Conservation (phyloP, 2,888 invertebrate genomes). For the Endotricha flammealis region DNA sequence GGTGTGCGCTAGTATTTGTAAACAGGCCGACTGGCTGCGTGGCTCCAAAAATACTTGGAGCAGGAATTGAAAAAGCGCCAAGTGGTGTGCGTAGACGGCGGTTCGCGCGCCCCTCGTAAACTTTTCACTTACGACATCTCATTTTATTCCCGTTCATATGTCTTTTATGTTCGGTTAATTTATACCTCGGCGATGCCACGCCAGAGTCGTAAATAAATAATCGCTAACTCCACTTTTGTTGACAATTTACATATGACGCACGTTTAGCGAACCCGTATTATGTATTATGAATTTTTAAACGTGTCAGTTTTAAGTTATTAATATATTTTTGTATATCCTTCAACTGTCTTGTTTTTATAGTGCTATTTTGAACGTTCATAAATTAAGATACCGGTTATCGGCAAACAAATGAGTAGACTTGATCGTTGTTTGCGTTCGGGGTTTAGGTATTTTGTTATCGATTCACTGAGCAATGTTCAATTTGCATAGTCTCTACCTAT, state of each 20-base stretch:
- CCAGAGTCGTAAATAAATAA: constrained; percentile 34
- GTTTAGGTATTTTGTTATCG: constrained; percentile 19
- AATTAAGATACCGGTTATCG: neutral
- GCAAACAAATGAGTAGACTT: neutral
- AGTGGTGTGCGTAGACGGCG: constrained; percentile 72
- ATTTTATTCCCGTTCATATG: constrained; percentile 57
- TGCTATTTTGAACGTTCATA: neutral
- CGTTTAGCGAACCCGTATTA: too few relatives aligned
- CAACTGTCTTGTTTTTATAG: neutral
- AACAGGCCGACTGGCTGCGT: constrained; percentile 63
- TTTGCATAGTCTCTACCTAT: constrained; percentile 42
- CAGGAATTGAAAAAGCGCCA: constrained; percentile 74
- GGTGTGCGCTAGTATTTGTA: constrained; percentile 72
- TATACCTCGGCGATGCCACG: constrained; percentile 34
- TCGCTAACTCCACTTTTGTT: constrained; percentile 20
- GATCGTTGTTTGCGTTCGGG: neutral
- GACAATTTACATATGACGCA: constrained; percentile 25
- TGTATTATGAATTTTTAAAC: neutral
- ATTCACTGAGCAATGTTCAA: constrained; percentile 31
- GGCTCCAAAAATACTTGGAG: constrained; percentile 72
- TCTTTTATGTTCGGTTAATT: constrained; percentile 59
- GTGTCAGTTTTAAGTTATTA: neutral
- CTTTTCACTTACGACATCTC: constrained; percentile 66
- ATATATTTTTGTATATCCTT: constrained; percentile 4
- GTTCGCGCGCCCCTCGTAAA: constrained; percentile 62